phyloP scores from a whole-genome alignment of 2,888 invertebrate genomes.

The Nemotelus nigrinus region DNA sequence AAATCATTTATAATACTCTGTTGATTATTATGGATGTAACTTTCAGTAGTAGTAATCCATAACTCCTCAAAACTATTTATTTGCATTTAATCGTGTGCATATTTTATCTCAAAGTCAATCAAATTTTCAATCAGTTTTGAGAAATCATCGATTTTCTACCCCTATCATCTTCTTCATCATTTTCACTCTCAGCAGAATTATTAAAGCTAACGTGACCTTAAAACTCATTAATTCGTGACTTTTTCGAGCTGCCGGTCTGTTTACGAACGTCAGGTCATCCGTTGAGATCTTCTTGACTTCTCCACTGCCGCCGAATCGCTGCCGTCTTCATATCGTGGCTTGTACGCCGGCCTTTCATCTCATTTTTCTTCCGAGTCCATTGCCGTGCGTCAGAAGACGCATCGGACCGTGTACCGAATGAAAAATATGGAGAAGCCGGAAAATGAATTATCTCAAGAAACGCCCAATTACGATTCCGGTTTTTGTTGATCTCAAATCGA shows the following conservation, averaged over 20 bases:
- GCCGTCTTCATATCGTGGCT: background rate
- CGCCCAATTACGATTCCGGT: conserved; percentile 2
- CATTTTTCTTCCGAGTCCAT: background rate
- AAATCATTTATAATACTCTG: no score
- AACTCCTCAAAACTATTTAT: no score
- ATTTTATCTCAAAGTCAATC: no score
- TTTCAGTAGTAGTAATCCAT: no score
- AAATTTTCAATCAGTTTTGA: no score
- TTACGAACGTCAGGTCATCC: background rate
- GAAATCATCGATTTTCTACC: background rate
- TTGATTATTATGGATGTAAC: no score
- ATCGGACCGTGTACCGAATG: no score
- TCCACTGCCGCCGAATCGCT: background rate
- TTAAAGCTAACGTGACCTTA: background rate
- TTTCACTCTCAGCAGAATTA: background rate
- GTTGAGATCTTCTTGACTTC: no score
- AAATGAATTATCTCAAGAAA: conserved; percentile 19
- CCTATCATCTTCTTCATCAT: background rate
- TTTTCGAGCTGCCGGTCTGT: background rate
- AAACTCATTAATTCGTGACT: conserved; percentile 8
- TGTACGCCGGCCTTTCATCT: background rate
- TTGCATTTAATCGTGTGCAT: no score
- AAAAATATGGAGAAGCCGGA: background rate
- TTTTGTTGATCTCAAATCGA: background rate
- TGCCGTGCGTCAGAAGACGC: background rate